Base-by-base conservation (phyloP, 2,888 invertebrate genomes). In the Muschampia plurimacula region DNA sequence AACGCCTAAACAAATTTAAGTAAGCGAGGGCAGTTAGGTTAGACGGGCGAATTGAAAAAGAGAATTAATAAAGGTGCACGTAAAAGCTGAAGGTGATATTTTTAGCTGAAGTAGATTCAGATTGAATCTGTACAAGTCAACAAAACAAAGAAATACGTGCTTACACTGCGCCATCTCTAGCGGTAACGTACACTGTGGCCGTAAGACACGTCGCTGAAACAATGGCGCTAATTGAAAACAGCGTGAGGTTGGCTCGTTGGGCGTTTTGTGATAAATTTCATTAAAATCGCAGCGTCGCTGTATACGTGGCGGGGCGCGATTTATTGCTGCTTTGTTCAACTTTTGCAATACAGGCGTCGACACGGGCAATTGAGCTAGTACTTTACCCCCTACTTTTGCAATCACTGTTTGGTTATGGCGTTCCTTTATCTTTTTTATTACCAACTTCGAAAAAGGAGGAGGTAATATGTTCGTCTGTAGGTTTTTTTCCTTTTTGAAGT, bases 191-290 rank as follows among this genome's bases (percentile, higher is more conserved):
- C 32, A 41, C 64, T 44, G 57, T 22, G 46, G 46, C 15, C 49
- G 32, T 57, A 70, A 70, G 70, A 70, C 70, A 70, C 57, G 44
- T 63, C 63, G 55, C 46, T 32, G 64, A 64, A 70, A 64, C 70
- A 70, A 70, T 57, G 57, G 57, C 64, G 57, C 70, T 70, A 70
- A 70, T 70, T 70, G 70, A 64, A 70, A 70, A 57, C 70, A 70
- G 70, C 64, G 70, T 64, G 63, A 28, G 55, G 41, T 44, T 63
- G n/a, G 55, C 57, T 69, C 69, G 55, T 44, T 65, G 65, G 55
- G 55, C 28, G 64, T 70, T 71, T 66, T 71, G 71, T 70, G 65
- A 70, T 65, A 70, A 70, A 70, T 66, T 71, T 71, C 59, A 71
- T 71, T 71, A 71, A 71, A 71, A 71, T 71, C 66, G 71, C 67